phyloP scores from a whole-genome alignment of 1,140 invertebrate genomes.

The Pantala flavescens region DNA sequence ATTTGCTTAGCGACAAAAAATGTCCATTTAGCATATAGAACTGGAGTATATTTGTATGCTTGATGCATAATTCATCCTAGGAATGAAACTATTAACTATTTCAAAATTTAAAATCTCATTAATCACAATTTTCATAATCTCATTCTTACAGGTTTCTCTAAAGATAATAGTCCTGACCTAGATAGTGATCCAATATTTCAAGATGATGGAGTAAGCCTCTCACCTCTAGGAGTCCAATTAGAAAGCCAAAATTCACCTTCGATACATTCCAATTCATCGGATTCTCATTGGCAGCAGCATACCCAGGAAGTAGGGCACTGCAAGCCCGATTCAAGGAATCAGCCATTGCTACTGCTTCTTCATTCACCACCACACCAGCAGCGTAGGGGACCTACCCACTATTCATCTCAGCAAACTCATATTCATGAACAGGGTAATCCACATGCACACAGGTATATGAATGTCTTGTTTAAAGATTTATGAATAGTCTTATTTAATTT shows the following conservation, averaged over 20 bases:
- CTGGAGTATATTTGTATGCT: too few species aligned
- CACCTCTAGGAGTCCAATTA: slow-evolving; percentile 29
- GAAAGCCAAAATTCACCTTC: neutral
- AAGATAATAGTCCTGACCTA: neutral
- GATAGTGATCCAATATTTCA: slow-evolving; percentile 22
- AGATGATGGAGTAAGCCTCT: slow-evolving; percentile 33
- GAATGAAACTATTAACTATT: too few species aligned
- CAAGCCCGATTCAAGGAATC: neutral
- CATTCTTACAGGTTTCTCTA: neutral
- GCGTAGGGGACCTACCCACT: neutral
- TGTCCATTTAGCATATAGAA: too few species aligned
- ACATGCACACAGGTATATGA: neutral
- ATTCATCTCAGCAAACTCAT: neutral
- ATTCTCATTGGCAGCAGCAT: neutral
- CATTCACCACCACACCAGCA: neutral
- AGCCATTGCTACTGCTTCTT: neutral
- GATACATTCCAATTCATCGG: neutral
- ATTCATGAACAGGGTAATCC: neutral
- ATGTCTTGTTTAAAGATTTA: too few species aligned
- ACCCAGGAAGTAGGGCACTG: neutral
- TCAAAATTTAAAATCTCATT: neutral
- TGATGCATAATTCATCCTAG: too few species aligned
- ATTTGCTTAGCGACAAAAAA: too few species aligned
- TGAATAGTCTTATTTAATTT: too few species aligned
- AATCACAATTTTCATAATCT: neutral